Base-by-base conservation (phyloP, 2,797 vertebrate species). In the Chaunax sp. region DNA sequence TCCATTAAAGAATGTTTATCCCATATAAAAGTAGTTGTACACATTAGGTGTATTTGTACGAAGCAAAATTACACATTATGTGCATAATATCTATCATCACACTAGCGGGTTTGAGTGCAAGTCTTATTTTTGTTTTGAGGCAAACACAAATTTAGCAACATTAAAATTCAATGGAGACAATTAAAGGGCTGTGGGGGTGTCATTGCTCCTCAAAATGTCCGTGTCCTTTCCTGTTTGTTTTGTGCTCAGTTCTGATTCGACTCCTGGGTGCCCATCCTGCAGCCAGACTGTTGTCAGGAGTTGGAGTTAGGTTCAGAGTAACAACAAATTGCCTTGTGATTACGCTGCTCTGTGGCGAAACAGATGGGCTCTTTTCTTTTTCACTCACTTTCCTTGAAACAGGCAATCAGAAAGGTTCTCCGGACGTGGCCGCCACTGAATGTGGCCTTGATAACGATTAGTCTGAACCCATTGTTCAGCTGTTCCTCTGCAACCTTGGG, bases 381-480 rank as follows among this genome's bases (percentile, higher is more conserved):
- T 50, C 72, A 65, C 90, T 89, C 90, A 77, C 84, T 82, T 89
- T 76, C 77, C 78, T 89, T 90, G 59, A 87, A 82, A 60, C 51
- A 77, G 64, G 37, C 75, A 87, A 89, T 91, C 91, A 72, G 83
- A 90, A 87, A 86, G 71, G 49, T 54, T 62, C 67, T 57, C 53
- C 37, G 14, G 59, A 64, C 61, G 18, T 6, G 1, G 61, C 67
- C 16, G 43, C 58, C 72, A 49, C 69, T 61, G 49, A n/a, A 45
- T 55, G 51, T 46, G 58, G 66, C 71, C 59, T 54, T 26, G 28
- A 46, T 14, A 22, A 2, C 15, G 66, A 85, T 82, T 76, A 83
- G 71, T 65, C 37, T 26, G 41, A 56, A 53, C 46, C 47, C 35
- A 38, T 38, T 44, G 57, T 37, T 10, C 18, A 58, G 53, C 61